These are phyloP conservation scores for Scolopax bukidnonensis DNA, from an alignment of 2,797 vertebrate species.

Conservation along the genomic window DNA sequence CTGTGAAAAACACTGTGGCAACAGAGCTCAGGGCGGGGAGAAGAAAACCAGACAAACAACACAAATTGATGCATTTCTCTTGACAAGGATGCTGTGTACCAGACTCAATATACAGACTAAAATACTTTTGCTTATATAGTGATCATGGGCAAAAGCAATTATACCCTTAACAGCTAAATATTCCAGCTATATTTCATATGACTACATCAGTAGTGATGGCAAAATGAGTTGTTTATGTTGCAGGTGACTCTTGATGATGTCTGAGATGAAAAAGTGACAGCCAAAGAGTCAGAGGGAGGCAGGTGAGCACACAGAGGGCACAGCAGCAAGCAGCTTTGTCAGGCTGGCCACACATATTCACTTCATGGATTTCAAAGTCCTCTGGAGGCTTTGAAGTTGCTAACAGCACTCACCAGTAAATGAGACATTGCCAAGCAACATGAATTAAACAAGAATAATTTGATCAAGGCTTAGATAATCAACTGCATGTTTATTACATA, in stretches of 20 bases:
- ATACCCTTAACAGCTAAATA: not conserved
- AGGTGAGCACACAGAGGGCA: not conserved
- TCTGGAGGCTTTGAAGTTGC: constrained; percentile 13
- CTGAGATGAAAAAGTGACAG: not conserved
- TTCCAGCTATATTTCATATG: not conserved
- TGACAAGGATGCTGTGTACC: not conserved
- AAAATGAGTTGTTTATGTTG: not conserved
- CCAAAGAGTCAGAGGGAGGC: not conserved
- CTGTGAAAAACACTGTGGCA: not conserved
- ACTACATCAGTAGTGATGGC: not conserved
- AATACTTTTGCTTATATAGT: not conserved
- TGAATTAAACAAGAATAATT: constrained; percentile 32
- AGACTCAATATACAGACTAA: not conserved
- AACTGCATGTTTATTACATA: constrained; percentile 25
- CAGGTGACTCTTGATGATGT: not conserved
- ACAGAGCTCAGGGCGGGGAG: fast-evolving
- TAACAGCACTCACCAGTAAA: not conserved
- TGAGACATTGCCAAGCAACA: constrained; percentile 3
- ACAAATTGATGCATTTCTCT: not conserved
- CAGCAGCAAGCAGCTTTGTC: not conserved
- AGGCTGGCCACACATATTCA: not conserved
- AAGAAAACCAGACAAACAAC: not conserved
- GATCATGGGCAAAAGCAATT: not conserved
- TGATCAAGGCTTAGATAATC: constrained; percentile 35
- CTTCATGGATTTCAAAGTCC: not conserved